Evolutionary conservation across 2,888 invertebrate species (phyloP).

Genomic region (Tetragonisca angustula): DNA sequence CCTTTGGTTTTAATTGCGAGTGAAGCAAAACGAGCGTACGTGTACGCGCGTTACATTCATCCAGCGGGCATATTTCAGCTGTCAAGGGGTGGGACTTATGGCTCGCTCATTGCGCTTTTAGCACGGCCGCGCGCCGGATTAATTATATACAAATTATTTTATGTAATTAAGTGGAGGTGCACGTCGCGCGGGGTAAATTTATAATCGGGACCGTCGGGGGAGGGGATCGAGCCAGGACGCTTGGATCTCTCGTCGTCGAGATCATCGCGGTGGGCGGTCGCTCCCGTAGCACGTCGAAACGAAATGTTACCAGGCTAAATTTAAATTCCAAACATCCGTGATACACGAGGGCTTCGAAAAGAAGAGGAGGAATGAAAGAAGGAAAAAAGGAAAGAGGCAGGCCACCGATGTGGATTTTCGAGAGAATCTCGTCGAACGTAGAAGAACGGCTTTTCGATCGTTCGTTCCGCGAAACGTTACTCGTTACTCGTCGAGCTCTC

Average conservation of each 20-base stretch:
- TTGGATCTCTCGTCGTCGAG: slow-evolving; percentile 19
- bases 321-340: slow-evolving; percentile 66
- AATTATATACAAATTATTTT: slow-evolving; percentile 59
- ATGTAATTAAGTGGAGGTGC: slow-evolving; percentile 45
- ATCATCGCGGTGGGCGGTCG: slow-evolving; percentile 24
- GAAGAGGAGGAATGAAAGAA: neutral
- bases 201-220: slow-evolving; percentile 29
- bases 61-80: slow-evolving; percentile 30
- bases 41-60: neutral
- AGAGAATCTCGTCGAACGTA: neutral
- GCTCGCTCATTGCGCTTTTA: slow-evolving; percentile 27
- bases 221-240: slow-evolving; percentile 2
- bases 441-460: neutral
- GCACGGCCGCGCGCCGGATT: slow-evolving; percentile 6
- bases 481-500: neutral
- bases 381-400: neutral
- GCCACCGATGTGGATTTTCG: slow-evolving; percentile 19
- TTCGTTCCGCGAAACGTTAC: slow-evolving; percentile 2
- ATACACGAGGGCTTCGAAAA: slow-evolving; percentile 12
- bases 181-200: slow-evolving; percentile 37
- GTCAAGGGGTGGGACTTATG: slow-evolving; percentile 25
- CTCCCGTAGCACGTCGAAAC: slow-evolving; percentile 13
- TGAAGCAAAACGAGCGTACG: neutral
- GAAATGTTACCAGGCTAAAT: slow-evolving; percentile 60
- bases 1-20: slow-evolving; percentile 8